phyloP scores from a whole-genome alignment of 2,888 invertebrate genomes.

The Ceraclea dissimilis region DNA sequence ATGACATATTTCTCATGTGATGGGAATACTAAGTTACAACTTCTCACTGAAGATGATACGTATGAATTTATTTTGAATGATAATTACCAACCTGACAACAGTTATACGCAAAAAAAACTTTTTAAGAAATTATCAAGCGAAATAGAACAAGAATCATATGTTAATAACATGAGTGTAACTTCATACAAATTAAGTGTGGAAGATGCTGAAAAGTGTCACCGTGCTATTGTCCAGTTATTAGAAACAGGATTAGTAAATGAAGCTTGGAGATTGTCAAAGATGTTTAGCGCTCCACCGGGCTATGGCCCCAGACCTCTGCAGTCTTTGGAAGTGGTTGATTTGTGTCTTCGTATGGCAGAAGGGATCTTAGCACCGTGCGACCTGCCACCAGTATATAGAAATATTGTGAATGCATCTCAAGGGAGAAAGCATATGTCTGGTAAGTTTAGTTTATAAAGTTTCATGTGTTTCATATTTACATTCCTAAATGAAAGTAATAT shows the following conservation, averaged over 20 bases:
- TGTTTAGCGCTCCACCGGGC: slow-evolving; percentile 45
- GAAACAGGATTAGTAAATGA: slow-evolving; percentile 51
- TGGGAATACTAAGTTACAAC: slow-evolving; percentile 26
- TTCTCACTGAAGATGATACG: slow-evolving; percentile 12
- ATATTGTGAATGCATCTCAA: slow-evolving; percentile 11
- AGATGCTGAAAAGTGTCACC: slow-evolving; percentile 40
- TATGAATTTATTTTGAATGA: slow-evolving; percentile 20
- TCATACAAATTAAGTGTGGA: slow-evolving; percentile 38
- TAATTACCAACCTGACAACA: slow-evolving; percentile 22
- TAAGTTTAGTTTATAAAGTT: background rate
- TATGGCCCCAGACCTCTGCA: slow-evolving; percentile 37
- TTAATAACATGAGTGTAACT: slow-evolving; percentile 28
- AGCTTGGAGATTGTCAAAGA: slow-evolving; percentile 51
- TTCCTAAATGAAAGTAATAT: no score
- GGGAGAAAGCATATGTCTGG: slow-evolving; percentile 34
- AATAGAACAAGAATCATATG: slow-evolving; percentile 42
- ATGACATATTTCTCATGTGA: slow-evolving; percentile 38
- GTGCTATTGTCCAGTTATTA: slow-evolving; percentile 47
- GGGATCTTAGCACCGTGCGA: slow-evolving; percentile 51
- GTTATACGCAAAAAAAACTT: background rate
- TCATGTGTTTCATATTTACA: background rate
- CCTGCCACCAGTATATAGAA: slow-evolving; percentile 9
- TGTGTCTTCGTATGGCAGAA: slow-evolving; percentile 58
- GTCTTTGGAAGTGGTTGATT: slow-evolving; percentile 51
- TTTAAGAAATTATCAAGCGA: slow-evolving; percentile 39